phyloP scores from a whole-genome alignment of 2,113 vertebrate genomes.

The Mohoua ochrocephala region DNA sequence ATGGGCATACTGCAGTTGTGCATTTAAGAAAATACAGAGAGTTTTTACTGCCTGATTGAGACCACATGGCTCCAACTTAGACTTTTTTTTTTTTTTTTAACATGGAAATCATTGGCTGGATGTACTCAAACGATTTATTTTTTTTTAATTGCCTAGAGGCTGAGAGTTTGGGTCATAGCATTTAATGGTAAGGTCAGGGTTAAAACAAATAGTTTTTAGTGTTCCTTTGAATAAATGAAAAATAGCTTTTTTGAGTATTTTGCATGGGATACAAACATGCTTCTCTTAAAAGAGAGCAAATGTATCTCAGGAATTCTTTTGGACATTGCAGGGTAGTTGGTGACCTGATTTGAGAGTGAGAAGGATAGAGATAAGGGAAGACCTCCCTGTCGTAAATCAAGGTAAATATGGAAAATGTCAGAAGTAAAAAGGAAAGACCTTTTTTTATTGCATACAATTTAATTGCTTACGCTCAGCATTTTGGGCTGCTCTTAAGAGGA shows the following conservation, averaged over 20 bases:
- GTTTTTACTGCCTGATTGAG: slow-evolving; percentile 75
- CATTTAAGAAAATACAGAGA: slow-evolving; percentile 74
- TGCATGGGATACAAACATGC: not conserved
- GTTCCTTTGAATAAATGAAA: not conserved
- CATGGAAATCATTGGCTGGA: slow-evolving; percentile 69
- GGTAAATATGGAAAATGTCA: not conserved
- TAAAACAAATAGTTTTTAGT: slow-evolving; percentile 38
- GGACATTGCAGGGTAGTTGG: not conserved
- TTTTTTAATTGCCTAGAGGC: slow-evolving; percentile 59
- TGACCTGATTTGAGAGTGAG: not conserved
- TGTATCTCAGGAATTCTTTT: not conserved
- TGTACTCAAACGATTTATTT: not conserved
- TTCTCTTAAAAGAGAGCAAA: not conserved
- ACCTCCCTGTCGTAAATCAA: not conserved
- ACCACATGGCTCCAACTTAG: slow-evolving; percentile 76
- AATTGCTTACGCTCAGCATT: not conserved
- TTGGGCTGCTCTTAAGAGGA: not conserved
- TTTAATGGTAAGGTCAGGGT: slow-evolving; percentile 52
- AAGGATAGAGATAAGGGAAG: not conserved
- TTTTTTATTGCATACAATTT: not conserved
- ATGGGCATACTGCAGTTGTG: slow-evolving; percentile 70
- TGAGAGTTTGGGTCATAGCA: slow-evolving; percentile 24
- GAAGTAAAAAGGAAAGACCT: not conserved
- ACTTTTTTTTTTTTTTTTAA: slow-evolving; percentile 57
- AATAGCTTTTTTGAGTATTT: not conserved